Evolutionary conservation across 2,113 vertebrate genomes (phyloP).

Genomic region (Zootoca vivipara): DNA sequence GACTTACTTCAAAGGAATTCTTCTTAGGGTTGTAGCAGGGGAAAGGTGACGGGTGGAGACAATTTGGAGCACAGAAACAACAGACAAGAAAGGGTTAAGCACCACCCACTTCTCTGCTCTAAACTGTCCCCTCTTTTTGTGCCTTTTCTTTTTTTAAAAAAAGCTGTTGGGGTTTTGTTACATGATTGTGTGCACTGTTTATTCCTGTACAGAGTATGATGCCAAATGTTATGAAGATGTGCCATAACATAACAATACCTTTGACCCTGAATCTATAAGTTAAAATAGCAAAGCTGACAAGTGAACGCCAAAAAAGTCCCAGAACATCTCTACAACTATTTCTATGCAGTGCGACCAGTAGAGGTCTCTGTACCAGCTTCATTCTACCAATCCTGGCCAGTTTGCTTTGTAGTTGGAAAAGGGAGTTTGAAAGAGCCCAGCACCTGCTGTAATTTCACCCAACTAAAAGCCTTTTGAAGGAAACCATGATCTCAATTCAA

Average conservation of each 20-base stretch:
- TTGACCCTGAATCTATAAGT: not conserved
- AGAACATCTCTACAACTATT: rapidly evolving
- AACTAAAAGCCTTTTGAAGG: not conserved
- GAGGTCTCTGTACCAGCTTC: constrained; percentile 59
- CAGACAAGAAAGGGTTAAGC: not conserved
- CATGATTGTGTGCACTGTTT: not conserved
- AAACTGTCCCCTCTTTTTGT: not conserved
- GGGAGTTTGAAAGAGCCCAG: not conserved
- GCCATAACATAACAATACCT: not conserved
- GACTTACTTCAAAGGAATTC: not conserved
- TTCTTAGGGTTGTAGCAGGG: not conserved
- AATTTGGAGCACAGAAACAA: not conserved
- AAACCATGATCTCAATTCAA: not conserved
- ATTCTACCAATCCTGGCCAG: not conserved
- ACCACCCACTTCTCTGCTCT: not conserved
- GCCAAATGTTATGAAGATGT: not conserved
- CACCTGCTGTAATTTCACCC: not conserved
- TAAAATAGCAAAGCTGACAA: not conserved
- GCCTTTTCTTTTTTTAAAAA: not conserved
- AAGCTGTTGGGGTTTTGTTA: not conserved
- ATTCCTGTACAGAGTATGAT: not conserved
- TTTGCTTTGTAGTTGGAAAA: not conserved
- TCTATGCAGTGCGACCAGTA: constrained; percentile 39
- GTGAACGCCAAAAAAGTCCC: not conserved
- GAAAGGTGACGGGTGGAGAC: too few relatives aligned